Conservation (phyloP, 2,888 invertebrate species). For the Drosophila pseudotalamancana region DNA sequence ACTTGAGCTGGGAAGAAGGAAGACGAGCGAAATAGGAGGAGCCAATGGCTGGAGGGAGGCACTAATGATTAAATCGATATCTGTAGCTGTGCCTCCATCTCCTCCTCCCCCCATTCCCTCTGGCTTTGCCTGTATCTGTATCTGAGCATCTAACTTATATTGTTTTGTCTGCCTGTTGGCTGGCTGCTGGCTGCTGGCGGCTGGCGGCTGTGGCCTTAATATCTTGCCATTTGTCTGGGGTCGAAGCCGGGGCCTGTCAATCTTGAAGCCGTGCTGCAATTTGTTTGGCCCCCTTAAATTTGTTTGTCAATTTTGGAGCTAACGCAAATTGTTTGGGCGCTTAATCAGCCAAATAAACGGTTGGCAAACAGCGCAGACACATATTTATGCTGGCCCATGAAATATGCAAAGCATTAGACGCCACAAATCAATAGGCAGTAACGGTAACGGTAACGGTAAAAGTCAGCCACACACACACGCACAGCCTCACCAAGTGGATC, state of each 20-base stretch:
- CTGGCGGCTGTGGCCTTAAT: constrained; percentile 14
- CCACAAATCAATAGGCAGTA: constrained; percentile 23
- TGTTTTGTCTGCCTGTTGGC: constrained; percentile 21
- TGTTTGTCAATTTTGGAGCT: constrained; percentile 38
- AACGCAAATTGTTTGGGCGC: constrained; percentile 10
- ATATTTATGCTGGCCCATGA: not conserved
- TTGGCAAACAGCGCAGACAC: constrained; percentile 6
- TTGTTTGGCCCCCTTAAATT: constrained; percentile 49
- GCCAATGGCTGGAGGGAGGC: constrained; percentile 26
- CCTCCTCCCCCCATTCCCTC: no score
- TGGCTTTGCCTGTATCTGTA: constrained; percentile 31
- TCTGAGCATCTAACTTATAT: constrained; percentile 34
- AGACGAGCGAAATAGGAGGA: not conserved
- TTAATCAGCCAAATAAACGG: constrained; percentile 36
- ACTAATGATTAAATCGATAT: constrained; percentile 79
- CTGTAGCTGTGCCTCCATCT: constrained; percentile 14
- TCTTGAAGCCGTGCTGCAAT: constrained; percentile 40
- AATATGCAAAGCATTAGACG: constrained; percentile 14
- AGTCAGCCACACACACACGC: constrained; percentile 2
- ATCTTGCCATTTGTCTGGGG: constrained; percentile 38
- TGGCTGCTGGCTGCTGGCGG: no score
- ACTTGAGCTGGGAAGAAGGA: constrained; percentile 17
- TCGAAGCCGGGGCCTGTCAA: constrained; percentile 39
- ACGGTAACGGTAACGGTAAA: not conserved
- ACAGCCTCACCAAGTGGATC: not conserved